phyloP scores from a whole-genome alignment of 2,113 vertebrate genomes.

The Heloderma charlesbogerti region DNA sequence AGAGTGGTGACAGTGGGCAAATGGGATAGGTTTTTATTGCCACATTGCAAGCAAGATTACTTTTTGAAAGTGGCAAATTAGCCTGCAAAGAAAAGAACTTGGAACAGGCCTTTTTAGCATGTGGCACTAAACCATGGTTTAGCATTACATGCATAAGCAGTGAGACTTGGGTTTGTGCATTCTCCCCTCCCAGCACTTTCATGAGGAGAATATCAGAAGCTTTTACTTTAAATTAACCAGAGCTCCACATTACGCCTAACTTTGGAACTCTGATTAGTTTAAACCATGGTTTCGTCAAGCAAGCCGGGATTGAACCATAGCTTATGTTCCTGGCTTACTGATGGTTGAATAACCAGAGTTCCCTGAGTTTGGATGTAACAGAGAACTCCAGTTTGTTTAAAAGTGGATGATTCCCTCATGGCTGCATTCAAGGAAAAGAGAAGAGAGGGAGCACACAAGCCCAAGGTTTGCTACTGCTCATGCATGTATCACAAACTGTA shows the following conservation, averaged over 20 bases:
- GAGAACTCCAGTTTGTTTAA: not conserved
- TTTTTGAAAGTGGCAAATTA: conserved; percentile 5
- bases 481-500: not conserved
- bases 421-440: not conserved
- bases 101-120: accelerated
- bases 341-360: not conserved
- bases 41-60: accelerated
- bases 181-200: not conserved
- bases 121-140: not conserved
- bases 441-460: no score
- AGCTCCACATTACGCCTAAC: not conserved
- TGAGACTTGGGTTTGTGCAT: not conserved
- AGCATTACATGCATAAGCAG: not conserved
- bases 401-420: not conserved
- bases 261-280: not conserved
- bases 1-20: not conserved
- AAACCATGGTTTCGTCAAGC: not conserved
- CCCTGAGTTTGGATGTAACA: not conserved
- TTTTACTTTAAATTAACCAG: not conserved
- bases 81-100: not conserved
- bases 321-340: not conserved
- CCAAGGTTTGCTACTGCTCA: not conserved
- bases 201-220: not conserved
- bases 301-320: not conserved
- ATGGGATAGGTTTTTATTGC: not conserved